Base-by-base conservation (phyloP, 1,140 invertebrate species). In the Drosophila funebris region DNA sequence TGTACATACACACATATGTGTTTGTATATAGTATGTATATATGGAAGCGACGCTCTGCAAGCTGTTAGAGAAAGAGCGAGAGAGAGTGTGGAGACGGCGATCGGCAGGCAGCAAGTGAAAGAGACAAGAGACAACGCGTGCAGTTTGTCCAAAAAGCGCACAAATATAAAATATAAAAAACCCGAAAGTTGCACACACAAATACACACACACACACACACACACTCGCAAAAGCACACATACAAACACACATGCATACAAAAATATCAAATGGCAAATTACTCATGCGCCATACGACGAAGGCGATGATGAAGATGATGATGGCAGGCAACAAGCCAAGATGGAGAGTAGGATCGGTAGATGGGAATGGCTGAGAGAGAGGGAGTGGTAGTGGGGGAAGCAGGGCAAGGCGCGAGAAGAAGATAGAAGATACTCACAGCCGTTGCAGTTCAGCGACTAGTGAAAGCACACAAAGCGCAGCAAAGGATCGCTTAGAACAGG, bases 181-280 rank as follows among this genome's bases (percentile, higher is more conserved):
- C 56, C 41, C 37, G 37, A 68, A 73, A 58, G 22, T 61, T 41
- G 9, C 41, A 36, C 54, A 63, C 41, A 78, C 46, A 52, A 48
- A 67, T 33, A 70, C 67, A 64, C 33, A 53, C 63, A 63, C 46
- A 60, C 61, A 80, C 36, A 77, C 41, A 56, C 54, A 67, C 39
- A 69, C 72, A 64, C 44, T 54, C 22, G 48, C 29, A 63, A 33
- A 54, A n/a, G n/a, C n/a, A 69, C 72, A 64, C 44, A 58, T 16
- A 54, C 29, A 63, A 33, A 54, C 18, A 27, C 11, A 43, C 68
- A 29, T 54, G 50, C 57, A 60, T 54, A 48, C 53, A 58, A 75
- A 85, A 78, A 85, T 85, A 85, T 87, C 78, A 85, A 85, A 85
- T 85, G 82, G 82, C 82, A 85, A 85, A 87, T 85, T 87, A 85